These are phyloP conservation scores for Leptogaster cylindrica DNA, from an alignment of 2,888 invertebrate species.

Conservation along the genomic window DNA sequence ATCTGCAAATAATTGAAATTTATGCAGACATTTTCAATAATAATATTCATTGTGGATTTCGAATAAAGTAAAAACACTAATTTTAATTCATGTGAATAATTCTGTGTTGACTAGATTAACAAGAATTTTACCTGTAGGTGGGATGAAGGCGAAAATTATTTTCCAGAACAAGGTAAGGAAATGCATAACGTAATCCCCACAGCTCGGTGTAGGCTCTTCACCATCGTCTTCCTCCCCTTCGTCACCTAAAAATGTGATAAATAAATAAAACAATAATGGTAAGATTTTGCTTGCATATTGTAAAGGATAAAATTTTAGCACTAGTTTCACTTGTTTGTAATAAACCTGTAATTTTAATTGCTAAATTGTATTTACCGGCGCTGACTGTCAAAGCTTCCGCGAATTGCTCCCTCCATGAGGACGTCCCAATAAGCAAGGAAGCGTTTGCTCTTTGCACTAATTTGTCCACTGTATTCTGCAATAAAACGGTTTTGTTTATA, in stretches of 20 bases:
- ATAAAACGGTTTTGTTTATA: too few species aligned
- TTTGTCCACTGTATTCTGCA: constrained; percentile 96
- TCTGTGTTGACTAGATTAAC: too few species aligned
- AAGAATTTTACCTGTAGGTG: constrained; percentile 83
- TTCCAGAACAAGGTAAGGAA: constrained; percentile 98
- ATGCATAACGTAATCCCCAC: constrained; percentile 94
- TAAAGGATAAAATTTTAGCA: not conserved
- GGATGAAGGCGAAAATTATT: constrained; percentile 94
- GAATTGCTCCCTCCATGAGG: constrained; percentile 99
- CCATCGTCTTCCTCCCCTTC: constrained; percentile 67
- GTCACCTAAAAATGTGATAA: constrained; percentile 57
- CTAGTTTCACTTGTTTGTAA: not conserved
- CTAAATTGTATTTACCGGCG: constrained; percentile 77
- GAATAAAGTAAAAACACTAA: not conserved
- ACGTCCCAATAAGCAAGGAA: constrained; percentile 90
- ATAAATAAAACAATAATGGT: not conserved
- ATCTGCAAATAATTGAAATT: constrained; percentile 66
- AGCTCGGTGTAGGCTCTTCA: constrained; percentile 74
- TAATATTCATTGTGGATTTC: not conserved
- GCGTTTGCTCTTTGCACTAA: constrained; percentile 96
- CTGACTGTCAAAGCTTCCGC: constrained; percentile 94
- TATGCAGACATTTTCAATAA: too few species aligned
- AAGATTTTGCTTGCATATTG: not conserved
- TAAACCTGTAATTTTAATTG: not conserved
- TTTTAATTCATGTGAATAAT: not conserved